phyloP scores from a whole-genome alignment of 2,888 invertebrate genomes.

The Ischnus inquisitorius region DNA sequence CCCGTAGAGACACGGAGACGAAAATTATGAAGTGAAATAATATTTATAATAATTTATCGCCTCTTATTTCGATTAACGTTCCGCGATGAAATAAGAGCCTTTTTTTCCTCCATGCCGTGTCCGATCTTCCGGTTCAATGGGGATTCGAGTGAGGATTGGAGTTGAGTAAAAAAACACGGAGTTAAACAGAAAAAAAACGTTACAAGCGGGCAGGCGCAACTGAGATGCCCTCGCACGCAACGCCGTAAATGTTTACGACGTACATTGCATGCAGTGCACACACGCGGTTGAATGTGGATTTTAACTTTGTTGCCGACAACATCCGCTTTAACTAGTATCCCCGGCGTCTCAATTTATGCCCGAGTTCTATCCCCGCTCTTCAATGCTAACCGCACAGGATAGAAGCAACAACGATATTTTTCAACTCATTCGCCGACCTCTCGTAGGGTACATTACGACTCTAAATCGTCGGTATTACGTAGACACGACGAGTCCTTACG shows the following conservation, averaged over 20 bases:
- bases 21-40: too few species aligned
- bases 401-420: neutral
- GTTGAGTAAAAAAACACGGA: constrained; percentile 9
- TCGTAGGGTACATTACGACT: neutral
- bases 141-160: constrained; percentile 6
- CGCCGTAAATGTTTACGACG: constrained; percentile 71
- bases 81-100: neutral
- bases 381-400: constrained; percentile 15
- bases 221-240: constrained; percentile 61
- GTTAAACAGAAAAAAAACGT: constrained; percentile 1
- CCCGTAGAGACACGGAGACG: too few species aligned
- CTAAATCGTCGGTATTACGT: neutral
- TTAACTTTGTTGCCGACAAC: constrained; percentile 66
- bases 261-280: constrained; percentile 56
- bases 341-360: constrained; percentile 68
- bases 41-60: too few species aligned
- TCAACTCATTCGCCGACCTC: neutral
- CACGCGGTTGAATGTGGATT: constrained; percentile 62
- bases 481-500: neutral
- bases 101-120: neutral
- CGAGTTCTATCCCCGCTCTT: constrained; percentile 41
- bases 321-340: constrained; percentile 66
- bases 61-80: too few species aligned
- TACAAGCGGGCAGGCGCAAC: constrained; percentile 34
- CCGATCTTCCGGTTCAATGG: constrained; percentile 41